Evolutionary conservation across 2,888 invertebrate genomes (phyloP), one percentile per base, ranked within the genome.

Genomic region (Pandemis corylana): DNA sequence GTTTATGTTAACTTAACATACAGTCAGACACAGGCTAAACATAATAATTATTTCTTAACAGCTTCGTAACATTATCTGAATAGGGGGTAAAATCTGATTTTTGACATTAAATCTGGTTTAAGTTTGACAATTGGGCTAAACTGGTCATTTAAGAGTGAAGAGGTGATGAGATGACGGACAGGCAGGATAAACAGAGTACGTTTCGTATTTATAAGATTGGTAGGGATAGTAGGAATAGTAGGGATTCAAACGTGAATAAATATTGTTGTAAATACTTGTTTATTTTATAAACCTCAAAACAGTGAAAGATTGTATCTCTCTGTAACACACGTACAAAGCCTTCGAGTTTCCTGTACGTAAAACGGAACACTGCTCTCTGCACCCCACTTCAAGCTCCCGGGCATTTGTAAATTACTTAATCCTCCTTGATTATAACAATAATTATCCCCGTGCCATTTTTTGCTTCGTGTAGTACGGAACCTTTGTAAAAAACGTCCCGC

Each of bases 221-320:
- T 36, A 36, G 28, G 28, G 28, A 36, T 36, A 36, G 28, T 36
- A 36, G 2, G 28, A 36, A 36, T 36, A 36, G 28, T 36, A 36
- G 28, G 28, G 28, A 36, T 36, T 36, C 28, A 36, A 36, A 36
- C 28, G 28, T 36, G 28, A 36, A 36, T 36, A 36, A 36, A 36
- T 20, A 20, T 20, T 46, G 1, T 12, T 46, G 46, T 46, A 44
- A 59, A 15, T 59, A 7, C 12, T 12, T 46, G 46, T 64, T 64
- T 12, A 20, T 64, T 64, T 46, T 64, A 46, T 15, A 42, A 20
- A 15, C 42, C 44, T 42, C n/a, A 62, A 13, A 44, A 20, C 4
- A 44, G 53, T 68, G 59, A 49, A 49, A 62, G 41, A 69, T 62
- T 62, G 28, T 69, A 69, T 41, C 61, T 41, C n/a, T 28, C 41